phyloP scores from a whole-genome alignment of 2,113 vertebrate genomes.

The Leptobrachium leishanense region DNA sequence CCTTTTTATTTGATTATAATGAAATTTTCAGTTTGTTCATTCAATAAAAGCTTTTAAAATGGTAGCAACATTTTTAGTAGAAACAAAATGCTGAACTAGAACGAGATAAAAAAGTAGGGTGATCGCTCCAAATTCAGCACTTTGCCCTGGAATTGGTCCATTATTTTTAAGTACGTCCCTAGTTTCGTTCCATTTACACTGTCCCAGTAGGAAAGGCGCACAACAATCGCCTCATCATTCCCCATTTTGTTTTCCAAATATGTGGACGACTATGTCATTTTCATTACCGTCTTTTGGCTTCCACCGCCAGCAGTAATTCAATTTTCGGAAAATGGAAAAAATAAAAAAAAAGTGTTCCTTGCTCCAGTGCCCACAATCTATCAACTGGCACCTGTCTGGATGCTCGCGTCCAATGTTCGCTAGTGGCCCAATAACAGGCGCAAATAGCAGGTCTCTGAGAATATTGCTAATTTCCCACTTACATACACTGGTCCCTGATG shows the following conservation, averaged over 20 bases:
- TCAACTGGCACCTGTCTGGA: slow-evolving; percentile 14
- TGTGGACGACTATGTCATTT: not conserved
- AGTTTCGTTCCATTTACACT: not conserved
- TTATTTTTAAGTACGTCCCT: too few species aligned
- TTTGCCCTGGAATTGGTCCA: too few species aligned
- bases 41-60: too few species aligned
- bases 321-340: slow-evolving; percentile 6
- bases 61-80: too few species aligned
- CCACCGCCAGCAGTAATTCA: slow-evolving; percentile 24
- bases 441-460: slow-evolving; percentile 18
- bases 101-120: too few species aligned
- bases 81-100: too few species aligned
- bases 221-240: not conserved
- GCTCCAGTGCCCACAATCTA: slow-evolving; percentile 43
- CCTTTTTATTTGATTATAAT: too few species aligned
- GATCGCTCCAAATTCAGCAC: too few species aligned
- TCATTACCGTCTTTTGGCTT: slow-evolving; percentile 40
- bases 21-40: too few species aligned
- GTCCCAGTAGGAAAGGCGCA: not conserved
- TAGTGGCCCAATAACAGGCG: slow-evolving; percentile 8
- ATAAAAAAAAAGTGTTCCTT: not conserved
- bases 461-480: slow-evolving; percentile 15
- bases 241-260: slow-evolving; percentile 2
- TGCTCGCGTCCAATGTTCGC: not conserved
- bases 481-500: not conserved